A percentile compares a stretch with the other conserved stretches of the same genome.
These are phyloP conservation scores for Dryobota labecula DNA, from an alignment of 2,888 invertebrate species.

Conservation along the genomic window DNA sequence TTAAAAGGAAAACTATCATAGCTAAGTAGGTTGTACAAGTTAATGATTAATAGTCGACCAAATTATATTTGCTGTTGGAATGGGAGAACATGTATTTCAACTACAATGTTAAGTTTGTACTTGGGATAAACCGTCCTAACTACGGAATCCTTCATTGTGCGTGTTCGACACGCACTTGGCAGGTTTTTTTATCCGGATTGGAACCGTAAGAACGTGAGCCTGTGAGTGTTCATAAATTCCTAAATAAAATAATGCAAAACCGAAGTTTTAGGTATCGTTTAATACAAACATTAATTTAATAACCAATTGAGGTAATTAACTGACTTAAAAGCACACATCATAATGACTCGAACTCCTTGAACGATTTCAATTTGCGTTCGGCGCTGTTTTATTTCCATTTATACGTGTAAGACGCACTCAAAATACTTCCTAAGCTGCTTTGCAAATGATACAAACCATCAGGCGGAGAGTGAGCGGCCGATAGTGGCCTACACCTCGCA, in stretches of 20 bases:
- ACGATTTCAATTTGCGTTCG: slow-evolving; percentile 59
- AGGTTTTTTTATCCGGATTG: too few species aligned
- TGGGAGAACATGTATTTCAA: too few species aligned
- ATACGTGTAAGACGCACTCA: slow-evolving; percentile 69
- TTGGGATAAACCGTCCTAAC: too few species aligned
- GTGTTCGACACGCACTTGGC: too few species aligned
- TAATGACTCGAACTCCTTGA: slow-evolving; percentile 59
- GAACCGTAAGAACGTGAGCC: too few species aligned
- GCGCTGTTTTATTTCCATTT: slow-evolving; percentile 60
- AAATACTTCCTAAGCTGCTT: slow-evolving; percentile 87
- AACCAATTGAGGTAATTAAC: slow-evolving; percentile 55
- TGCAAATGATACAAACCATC: slow-evolving; percentile 89
- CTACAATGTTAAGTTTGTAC: too few species aligned
- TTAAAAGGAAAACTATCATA: too few species aligned
- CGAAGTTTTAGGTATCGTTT: neutral
- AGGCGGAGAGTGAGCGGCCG: slow-evolving; percentile 85
- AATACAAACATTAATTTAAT: slow-evolving; percentile 33
- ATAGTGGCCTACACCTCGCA: slow-evolving; percentile 87
- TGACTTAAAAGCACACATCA: slow-evolving; percentile 49
- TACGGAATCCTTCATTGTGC: too few species aligned
- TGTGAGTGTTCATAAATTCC: neutral
- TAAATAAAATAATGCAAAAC: neutral
- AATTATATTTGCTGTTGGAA: too few species aligned
- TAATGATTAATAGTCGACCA: too few species aligned
- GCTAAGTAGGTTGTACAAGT: too few species aligned